Evolutionary conservation across 2,113 vertebrate genomes (phyloP).

Genomic region (Penelope pileata): DNA sequence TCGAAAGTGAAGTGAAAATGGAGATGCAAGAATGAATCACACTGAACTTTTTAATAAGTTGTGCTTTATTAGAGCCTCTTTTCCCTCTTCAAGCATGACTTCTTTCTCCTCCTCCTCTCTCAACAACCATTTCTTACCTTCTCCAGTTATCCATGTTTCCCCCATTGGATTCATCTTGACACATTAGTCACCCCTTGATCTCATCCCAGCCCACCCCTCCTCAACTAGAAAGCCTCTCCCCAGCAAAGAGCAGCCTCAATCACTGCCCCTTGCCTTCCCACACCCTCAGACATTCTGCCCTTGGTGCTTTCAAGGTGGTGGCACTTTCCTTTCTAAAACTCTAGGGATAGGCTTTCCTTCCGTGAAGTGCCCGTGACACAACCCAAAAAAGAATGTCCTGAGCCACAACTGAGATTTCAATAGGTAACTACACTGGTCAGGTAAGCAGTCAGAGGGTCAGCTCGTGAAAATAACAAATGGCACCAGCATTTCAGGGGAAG

Average conservation of each 20-base stretch:
- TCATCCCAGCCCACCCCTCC: neutral
- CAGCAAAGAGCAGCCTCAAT: neutral
- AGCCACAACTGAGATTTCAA: neutral
- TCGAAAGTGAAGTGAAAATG: neutral
- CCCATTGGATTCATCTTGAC: neutral
- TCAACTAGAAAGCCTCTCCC: neutral
- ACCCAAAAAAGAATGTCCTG: neutral
- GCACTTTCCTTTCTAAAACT: neutral
- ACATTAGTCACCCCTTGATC: neutral
- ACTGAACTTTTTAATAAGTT: neutral
- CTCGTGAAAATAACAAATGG: neutral
- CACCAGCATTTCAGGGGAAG: neutral
- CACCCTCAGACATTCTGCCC: neutral
- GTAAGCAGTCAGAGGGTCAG: neutral
- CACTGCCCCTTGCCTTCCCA: neutral
- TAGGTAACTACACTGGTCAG: neutral
- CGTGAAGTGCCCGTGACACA: fast-evolving
- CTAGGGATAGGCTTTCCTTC: neutral
- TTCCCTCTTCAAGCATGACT: neutral
- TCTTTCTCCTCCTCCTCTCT: neutral
- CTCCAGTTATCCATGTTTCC: neutral
- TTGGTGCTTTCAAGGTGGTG: neutral
- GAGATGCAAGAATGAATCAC: neutral
- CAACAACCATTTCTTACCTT: too few relatives aligned
- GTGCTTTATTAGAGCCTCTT: neutral